These are phyloP conservation scores for Emydoidea blandingii DNA, from an alignment of 2,797 vertebrate species.

Conservation along the genomic window DNA sequence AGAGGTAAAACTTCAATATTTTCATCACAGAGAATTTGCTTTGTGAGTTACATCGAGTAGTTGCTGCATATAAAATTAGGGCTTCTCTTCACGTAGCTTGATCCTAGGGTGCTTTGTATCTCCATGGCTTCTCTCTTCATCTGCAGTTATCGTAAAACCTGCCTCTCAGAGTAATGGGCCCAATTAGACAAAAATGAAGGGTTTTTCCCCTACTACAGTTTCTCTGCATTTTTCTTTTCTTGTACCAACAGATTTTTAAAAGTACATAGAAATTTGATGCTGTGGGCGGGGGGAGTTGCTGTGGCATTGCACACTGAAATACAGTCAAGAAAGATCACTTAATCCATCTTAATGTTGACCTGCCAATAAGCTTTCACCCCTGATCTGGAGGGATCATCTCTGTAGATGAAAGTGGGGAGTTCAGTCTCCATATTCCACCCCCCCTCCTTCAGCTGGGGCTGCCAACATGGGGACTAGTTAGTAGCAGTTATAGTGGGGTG, in stretches of 20 bases:
- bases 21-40: background rate
- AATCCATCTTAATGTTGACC: background rate
- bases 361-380: background rate
- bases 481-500: background rate
- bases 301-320: background rate
- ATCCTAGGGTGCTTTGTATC: accelerated
- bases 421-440: background rate
- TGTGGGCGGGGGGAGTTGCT: background rate
- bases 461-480: background rate
- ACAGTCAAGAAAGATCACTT: background rate
- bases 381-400: background rate
- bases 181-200: accelerated
- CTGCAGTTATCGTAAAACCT: background rate
- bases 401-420: accelerated
- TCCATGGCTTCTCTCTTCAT: background rate
- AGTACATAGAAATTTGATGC: background rate
- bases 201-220: accelerated
- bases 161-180: accelerated
- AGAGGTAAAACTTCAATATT: constrained; percentile 84
- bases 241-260: accelerated
- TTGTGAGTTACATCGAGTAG: accelerated
- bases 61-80: accelerated
- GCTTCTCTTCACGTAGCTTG: background rate
- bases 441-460: background rate
- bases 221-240: accelerated